Conservation (phyloP, 2,888 invertebrate species). For the Dorcus parallelipipedus region DNA sequence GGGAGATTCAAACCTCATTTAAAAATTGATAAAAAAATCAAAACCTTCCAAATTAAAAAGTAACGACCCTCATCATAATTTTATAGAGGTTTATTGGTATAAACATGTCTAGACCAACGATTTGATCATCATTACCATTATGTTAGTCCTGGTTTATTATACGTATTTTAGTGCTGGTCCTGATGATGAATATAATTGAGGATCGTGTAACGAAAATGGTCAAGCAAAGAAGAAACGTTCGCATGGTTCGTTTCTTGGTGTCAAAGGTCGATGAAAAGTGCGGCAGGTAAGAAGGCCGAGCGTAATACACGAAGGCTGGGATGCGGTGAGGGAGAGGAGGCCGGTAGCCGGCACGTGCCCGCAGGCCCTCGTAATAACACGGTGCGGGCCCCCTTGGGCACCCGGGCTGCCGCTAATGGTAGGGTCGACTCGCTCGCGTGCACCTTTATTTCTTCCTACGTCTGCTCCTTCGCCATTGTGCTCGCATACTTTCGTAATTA, state of each 20-base stretch:
- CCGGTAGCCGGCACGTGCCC: slow-evolving; percentile 44
- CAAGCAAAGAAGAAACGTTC: neutral
- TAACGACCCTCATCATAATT: too few relatives aligned
- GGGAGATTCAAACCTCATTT: too few relatives aligned
- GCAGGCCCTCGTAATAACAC: slow-evolving; percentile 34
- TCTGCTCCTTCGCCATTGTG: slow-evolving; percentile 14
- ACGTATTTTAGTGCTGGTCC: too few relatives aligned
- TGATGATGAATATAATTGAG: too few relatives aligned
- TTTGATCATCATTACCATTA: too few relatives aligned
- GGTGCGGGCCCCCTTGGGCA: slow-evolving; percentile 19
- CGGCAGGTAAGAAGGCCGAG: neutral
- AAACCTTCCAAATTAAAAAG: too few relatives aligned
- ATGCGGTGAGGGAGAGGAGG: slow-evolving; percentile 8
- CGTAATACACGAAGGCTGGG: neutral
- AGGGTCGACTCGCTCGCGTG: slow-evolving; percentile 15
- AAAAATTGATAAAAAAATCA: too few relatives aligned
- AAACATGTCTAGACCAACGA: too few relatives aligned
- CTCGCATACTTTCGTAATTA: slow-evolving; percentile 30
- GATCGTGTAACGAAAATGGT: too few relatives aligned
- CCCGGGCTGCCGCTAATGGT: slow-evolving; percentile 22
- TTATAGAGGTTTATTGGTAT: too few relatives aligned
- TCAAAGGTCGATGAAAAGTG: slow-evolving; percentile 5
- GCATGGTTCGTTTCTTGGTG: slow-evolving; percentile 5
- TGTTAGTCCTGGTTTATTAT: too few relatives aligned
- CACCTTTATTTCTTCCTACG: slow-evolving; percentile 11